Conservation (phyloP, 2,888 invertebrate species). For the Acleris sparsana region DNA sequence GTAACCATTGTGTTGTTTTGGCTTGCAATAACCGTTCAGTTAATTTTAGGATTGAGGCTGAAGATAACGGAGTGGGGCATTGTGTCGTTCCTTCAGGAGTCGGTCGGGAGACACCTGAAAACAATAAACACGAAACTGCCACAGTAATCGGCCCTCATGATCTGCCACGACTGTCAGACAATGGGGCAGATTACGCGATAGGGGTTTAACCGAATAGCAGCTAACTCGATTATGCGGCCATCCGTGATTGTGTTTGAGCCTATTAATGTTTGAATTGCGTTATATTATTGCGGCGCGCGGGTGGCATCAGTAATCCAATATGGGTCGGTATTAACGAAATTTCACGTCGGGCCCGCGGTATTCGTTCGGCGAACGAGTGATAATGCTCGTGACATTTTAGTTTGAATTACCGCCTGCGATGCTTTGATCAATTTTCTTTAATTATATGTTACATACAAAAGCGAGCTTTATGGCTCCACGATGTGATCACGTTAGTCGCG, state of each 20-base stretch:
- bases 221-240: conserved; percentile 82
- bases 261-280: conserved; percentile 83
- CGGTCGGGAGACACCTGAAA: conserved; percentile 75
- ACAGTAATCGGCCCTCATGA: conserved; percentile 81
- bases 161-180: conserved; percentile 76
- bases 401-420: conserved; percentile 49
- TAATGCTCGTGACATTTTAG: conserved; percentile 53
- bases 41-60: conserved; percentile 55
- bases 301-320: conserved; percentile 74
- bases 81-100: conserved; percentile 61
- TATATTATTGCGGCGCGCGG: conserved; percentile 76
- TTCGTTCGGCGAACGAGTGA: conserved; percentile 49
- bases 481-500: conserved; percentile 27
- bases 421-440: conserved; percentile 43
- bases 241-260: conserved; percentile 81
- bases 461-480: conserved; percentile 27
- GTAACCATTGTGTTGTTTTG: conserved; percentile 3
- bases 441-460: conserved; percentile 34
- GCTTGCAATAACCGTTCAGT: conserved; percentile 44
- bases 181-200: conserved; percentile 80
- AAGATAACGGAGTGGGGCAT: conserved; percentile 58
- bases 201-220: conserved; percentile 80
- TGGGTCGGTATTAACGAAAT: conserved; percentile 72
- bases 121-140: conserved; percentile 80
- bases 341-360: conserved; percentile 59